Base-by-base conservation (phyloP, 2,888 invertebrate genomes). In the Blera fallax region DNA sequence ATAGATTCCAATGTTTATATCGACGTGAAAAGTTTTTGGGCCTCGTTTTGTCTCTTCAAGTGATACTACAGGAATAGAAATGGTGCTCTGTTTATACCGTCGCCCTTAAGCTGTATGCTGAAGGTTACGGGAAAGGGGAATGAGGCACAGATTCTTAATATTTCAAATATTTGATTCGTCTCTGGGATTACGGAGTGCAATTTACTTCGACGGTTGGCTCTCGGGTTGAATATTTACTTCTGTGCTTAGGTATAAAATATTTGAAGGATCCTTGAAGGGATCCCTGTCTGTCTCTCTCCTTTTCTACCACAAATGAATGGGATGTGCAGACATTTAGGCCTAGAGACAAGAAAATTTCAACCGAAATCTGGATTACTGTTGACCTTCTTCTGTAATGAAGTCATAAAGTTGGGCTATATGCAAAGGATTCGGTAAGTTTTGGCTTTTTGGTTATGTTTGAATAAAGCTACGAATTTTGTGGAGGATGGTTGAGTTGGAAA, bases 81-180 rank as follows among this genome's bases (percentile, higher is more conserved):
- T 24, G 4, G 58, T 45, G 62, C 40, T 24, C 24, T 2, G 14
- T 7, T 48, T 32, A 3, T 29, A 21, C 18, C 16, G 43, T 21
- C 16, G 1, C 16, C 37, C 18, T 58, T 16, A 1, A 4, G 10
- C 1, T 21, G 8, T 14, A 32, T 32, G 29, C 24, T 24, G 24
- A 24, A 24, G 24, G 24, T 2, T 62, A 40, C 45, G 5, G 16
- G 29, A 52, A n/a, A n/a, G 34, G n/a, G n/a, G 58, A 76, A 45
- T 29, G 67, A 18, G 67, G 48, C 24, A 58, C 37, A 67, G 67
- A 73, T 73, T 83, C 79, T 79, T 83, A 83, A 78, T 73, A 83
- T 79, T 83, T 79, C 72, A 83, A 83, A 83, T 83, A 67, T 83
- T 83, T 83, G 79, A 83, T 67, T 79, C 83, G 52, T 62, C 67